These are phyloP conservation scores for Tenthredo amoena DNA, from an alignment of 2,888 invertebrate genomes.

Conservation along the genomic window DNA sequence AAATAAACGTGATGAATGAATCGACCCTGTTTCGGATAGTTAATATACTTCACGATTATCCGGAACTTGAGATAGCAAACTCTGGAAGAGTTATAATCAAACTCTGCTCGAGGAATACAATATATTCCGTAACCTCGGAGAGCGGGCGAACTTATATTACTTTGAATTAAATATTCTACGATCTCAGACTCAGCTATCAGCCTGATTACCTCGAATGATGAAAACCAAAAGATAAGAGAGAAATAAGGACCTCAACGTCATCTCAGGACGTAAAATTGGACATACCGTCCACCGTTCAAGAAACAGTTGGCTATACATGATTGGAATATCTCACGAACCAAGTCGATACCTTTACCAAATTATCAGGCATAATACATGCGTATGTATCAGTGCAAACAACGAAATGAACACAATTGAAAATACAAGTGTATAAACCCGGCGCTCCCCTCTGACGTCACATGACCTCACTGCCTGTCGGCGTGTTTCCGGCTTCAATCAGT, in stretches of 20 bases:
- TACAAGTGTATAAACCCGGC: constrained; percentile 61
- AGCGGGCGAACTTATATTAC: background rate
- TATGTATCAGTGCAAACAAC: constrained; percentile 56
- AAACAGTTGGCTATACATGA: constrained; percentile 62
- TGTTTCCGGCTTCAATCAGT: constrained; percentile 63
- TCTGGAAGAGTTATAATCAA: background rate
- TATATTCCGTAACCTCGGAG: background rate
- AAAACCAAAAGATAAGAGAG: background rate
- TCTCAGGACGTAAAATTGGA: background rate
- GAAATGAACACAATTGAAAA: constrained; percentile 67
- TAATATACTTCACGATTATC: background rate
- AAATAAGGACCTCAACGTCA: background rate
- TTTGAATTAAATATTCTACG: background rate
- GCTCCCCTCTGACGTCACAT: constrained; percentile 66
- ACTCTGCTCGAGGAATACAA: background rate
- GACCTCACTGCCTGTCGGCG: constrained; percentile 63
- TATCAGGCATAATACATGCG: background rate
- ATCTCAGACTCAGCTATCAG: background rate
- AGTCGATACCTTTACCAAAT: constrained; percentile 26
- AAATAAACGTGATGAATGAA: background rate
- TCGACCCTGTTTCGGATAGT: background rate
- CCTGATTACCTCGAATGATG: background rate
- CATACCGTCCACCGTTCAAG: background rate
- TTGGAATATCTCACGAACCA: constrained; percentile 33
- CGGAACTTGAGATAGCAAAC: background rate